phyloP scores from a whole-genome alignment of 2,888 invertebrate genomes.

The Cantharis flavilabris region DNA sequence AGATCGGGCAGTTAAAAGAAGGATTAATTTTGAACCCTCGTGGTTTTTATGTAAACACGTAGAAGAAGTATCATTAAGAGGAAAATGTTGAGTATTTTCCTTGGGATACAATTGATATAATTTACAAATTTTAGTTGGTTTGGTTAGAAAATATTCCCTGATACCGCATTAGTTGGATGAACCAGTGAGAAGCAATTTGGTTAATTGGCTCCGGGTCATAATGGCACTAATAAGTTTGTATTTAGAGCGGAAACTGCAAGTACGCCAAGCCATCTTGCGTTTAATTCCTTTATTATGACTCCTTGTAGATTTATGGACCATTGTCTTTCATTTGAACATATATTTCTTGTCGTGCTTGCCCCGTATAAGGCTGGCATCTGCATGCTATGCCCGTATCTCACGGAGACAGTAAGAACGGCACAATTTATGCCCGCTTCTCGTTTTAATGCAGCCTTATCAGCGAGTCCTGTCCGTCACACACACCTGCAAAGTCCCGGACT shows the following conservation, averaged over 20 bases:
- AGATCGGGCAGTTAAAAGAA: slow-evolving; percentile 7
- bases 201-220: slow-evolving; percentile 45
- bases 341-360: slow-evolving; percentile 48
- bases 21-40: slow-evolving; percentile 1
- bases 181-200: slow-evolving; percentile 43
- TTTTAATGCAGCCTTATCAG: slow-evolving; percentile 32
- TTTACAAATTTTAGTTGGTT: slow-evolving; percentile 23
- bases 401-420: slow-evolving; percentile 35
- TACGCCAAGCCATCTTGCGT: slow-evolving; percentile 29
- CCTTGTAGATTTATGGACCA: slow-evolving; percentile 56
- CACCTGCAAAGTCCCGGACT: slow-evolving; percentile 26
- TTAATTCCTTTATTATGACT: slow-evolving; percentile 39
- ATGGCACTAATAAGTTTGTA: slow-evolving; percentile 45
- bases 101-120: slow-evolving; percentile 22
- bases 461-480: slow-evolving; percentile 30
- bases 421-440: slow-evolving; percentile 29
- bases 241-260: slow-evolving; percentile 39
- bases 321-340: slow-evolving; percentile 58
- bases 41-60: slow-evolving; percentile 13
- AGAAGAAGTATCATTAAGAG: not conserved
- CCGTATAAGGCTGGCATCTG: slow-evolving; percentile 46
- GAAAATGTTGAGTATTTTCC: not conserved
- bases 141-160: slow-evolving; percentile 26
- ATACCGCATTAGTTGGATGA: slow-evolving; percentile 32
- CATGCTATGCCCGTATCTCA: slow-evolving; percentile 49